These are phyloP conservation scores for Rotaria macrura DNA, from an alignment of 2,888 invertebrate genomes.

Conservation along the genomic window DNA sequence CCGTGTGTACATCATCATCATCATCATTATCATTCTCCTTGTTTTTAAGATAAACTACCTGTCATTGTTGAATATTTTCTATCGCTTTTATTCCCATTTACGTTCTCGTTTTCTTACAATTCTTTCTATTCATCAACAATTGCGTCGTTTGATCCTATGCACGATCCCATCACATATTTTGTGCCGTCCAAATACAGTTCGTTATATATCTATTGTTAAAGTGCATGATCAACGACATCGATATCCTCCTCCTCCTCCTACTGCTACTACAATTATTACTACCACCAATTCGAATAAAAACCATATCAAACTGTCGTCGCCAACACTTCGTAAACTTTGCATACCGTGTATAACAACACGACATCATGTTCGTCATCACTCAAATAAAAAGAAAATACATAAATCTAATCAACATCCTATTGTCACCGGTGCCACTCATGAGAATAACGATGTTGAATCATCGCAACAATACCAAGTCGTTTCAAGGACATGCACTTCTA, in stretches of 20 bases:
- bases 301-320: neutral
- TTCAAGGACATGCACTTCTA: neutral
- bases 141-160: neutral
- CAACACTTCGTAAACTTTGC: neutral
- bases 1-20: neutral
- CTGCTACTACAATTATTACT: too few species aligned
- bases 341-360: neutral
- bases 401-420: neutral
- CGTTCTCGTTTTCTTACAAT: neutral
- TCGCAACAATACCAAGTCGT: neutral
- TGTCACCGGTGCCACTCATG: neutral
- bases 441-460: neutral
- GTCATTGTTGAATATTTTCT: neutral
- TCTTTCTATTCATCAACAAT: neutral
- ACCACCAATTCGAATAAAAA: too few species aligned
- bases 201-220: neutral
- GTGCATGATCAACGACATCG: neutral
- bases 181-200: neutral
- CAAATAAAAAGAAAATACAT: neutral
- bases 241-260: too few species aligned
- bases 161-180: neutral
- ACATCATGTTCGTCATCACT: neutral
- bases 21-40: neutral
- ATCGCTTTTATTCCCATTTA: neutral
- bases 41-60: neutral